Base-by-base conservation (phyloP, 2,888 invertebrate species). In the Pollenia griseotomentosa region DNA sequence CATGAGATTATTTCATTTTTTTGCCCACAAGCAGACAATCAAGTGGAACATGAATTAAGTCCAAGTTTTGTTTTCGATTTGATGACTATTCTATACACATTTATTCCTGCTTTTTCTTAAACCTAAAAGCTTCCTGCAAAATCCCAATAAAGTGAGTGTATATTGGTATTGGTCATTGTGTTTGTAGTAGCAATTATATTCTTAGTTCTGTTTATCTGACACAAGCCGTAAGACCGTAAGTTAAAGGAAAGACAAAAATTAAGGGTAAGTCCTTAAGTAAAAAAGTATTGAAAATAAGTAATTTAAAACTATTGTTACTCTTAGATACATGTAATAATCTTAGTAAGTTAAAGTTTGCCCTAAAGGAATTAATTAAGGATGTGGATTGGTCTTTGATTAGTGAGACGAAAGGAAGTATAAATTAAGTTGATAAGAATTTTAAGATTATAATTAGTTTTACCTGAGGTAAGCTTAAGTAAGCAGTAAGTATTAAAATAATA, bases 301-400 rank as follows among this genome's bases (percentile, higher is more conserved):
- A 42, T 55, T 42, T 42, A 48, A 55, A 71, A 19, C 70, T 19
- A 55, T 71, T 71, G 40, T 55, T 55, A 19, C 33, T 33, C 33
- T 33, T 70, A 11, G 8, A 14, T 14, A 10, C 7, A 19, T 19
- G 12, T n/a, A 55, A 55, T 16, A 42, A 55, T 42, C 16, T 42
- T 16, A 55, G 42, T 19, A 55, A 42, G 40, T 40, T 71, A 16
- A 53, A 42, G 42, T 55, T 71, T 53, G 16, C 40, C 55, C 55
- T 71, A 2, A 9, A 44, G 55, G 12, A 33, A 40, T 55, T 19
- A 42, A 7, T 33, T 9, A 68, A n/a, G 33, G n/a, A 68, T 5
- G 51, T 14, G 11, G 14, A 12, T 33, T 33, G 51, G 14, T 2
- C 23, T 19, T n/a, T 12, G 14, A 7, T 23, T 11, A 68, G 48